A percentile compares a stretch with the other conserved stretches of the same genome.
phyloP scores from a whole-genome alignment of 2,888 invertebrate genomes.

The Orchesella flavescens region DNA sequence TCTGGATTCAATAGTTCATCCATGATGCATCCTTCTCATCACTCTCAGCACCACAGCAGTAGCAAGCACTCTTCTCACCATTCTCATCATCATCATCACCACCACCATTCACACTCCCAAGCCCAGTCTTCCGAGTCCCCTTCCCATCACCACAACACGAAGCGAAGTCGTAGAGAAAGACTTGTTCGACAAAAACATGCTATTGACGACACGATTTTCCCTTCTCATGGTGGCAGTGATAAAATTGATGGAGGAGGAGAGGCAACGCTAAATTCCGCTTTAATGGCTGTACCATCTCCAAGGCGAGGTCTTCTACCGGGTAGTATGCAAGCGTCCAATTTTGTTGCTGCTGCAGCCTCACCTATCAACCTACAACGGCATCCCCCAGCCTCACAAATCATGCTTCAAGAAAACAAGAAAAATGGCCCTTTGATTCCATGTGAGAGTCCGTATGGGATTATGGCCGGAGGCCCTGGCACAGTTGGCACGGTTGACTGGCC shows the following conservation, averaged over 20 bases:
- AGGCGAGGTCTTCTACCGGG: conserved; percentile 61
- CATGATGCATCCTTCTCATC: conserved; percentile 57
- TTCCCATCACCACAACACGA: conserved; percentile 54
- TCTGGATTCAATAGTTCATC: conserved; percentile 40
- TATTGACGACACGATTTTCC: conserved; percentile 64
- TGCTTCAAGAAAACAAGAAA: conserved; percentile 71
- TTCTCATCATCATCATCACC: conserved; percentile 49
- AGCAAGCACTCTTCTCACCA: conserved; percentile 52
- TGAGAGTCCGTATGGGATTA: conserved; percentile 69
- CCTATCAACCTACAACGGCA: conserved; percentile 71
- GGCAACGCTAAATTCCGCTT: conserved; percentile 31
- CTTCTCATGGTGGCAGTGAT: conserved; percentile 48
- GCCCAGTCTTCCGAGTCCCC: conserved; percentile 56
- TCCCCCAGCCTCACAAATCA: conserved; percentile 70
- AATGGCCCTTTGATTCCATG: conserved; percentile 69
- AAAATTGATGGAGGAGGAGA: conserved; percentile 39
- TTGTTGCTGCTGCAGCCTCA: conserved; percentile 65
- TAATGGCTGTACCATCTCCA: conserved; percentile 70
- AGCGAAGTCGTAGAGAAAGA: conserved; percentile 63
- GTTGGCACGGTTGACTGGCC: conserved; percentile 62
- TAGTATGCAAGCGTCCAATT: conserved; percentile 64
- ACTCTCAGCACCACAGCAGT: conserved; percentile 38
- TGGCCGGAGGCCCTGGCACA: conserved; percentile 62
- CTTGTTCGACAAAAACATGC: conserved; percentile 71
- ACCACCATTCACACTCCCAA: conserved; percentile 52